Evolutionary conservation across 53 echinoderm and acorn worm species (phyloP).

Genomic region (Luidia sarsii): DNA sequence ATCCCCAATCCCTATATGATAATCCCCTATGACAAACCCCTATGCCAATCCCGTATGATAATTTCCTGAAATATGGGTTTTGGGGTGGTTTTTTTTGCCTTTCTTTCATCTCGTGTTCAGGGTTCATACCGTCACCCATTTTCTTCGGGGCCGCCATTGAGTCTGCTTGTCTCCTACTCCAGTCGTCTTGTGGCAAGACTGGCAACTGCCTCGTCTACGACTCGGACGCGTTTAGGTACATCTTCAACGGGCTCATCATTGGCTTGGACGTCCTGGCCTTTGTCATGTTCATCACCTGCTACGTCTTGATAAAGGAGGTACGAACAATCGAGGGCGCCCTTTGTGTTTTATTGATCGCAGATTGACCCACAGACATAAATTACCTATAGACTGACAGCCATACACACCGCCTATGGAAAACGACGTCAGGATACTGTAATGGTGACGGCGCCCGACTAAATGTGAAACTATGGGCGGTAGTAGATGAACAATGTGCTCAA

Average conservation of each 20-base stretch:
- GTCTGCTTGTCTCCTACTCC: constrained; percentile 53
- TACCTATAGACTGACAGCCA: too few species aligned
- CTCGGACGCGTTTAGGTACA: constrained; percentile 36
- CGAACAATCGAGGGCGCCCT: not conserved
- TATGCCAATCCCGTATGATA: too few species aligned
- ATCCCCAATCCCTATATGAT: too few species aligned
- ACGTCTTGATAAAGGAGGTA: constrained; percentile 26
- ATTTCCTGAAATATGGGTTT: too few species aligned
- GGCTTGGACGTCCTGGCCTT: constrained; percentile 37
- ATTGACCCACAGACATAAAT: too few species aligned
- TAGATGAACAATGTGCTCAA: too few species aligned
- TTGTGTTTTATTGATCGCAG: too few species aligned
- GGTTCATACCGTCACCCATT: constrained; percentile 62
- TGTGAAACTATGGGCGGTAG: too few species aligned
- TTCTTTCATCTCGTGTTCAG: constrained; percentile 18
- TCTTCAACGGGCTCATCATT: constrained; percentile 40
- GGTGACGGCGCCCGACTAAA: too few species aligned
- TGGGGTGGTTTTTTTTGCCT: not conserved
- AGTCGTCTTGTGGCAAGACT: constrained; percentile 61
- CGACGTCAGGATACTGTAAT: too few species aligned
- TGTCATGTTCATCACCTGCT: constrained; percentile 26
- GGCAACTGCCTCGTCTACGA: constrained; percentile 74
- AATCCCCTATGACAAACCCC: too few species aligned
- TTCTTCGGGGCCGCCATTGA: constrained; percentile 68
- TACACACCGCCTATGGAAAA: too few species aligned